These are phyloP conservation scores for Macaria notata DNA, from an alignment of 2,888 invertebrate species.

Conservation along the genomic window DNA sequence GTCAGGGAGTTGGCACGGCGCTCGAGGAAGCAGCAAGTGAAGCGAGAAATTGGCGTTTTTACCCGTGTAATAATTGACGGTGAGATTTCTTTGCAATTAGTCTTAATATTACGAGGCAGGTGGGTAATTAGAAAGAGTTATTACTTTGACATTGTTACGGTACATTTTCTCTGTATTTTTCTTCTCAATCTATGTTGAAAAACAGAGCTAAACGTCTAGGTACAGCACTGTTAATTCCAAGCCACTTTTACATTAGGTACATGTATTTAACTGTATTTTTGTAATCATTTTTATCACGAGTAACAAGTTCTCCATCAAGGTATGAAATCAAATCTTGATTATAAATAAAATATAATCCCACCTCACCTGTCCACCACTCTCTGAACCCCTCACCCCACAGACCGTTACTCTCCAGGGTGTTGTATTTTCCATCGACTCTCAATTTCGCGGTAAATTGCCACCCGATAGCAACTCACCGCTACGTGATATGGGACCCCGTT, in stretches of 20 bases:
- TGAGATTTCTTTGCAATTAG: constrained; percentile 15
- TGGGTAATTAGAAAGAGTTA: constrained; percentile 11
- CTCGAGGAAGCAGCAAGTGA: constrained; percentile 29
- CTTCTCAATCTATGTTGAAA: too few relatives aligned
- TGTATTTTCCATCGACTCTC: constrained; percentile 63
- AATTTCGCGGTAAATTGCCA: constrained; percentile 68
- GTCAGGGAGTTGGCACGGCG: constrained; percentile 36
- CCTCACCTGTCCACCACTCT: background rate
- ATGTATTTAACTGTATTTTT: too few relatives aligned
- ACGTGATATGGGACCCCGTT: constrained; percentile 15
- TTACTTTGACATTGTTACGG: background rate
- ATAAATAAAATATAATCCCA: too few relatives aligned
- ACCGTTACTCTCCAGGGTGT: constrained; percentile 48
- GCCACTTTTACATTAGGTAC: too few relatives aligned
- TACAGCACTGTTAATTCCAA: too few relatives aligned
- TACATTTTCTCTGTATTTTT: too few relatives aligned
- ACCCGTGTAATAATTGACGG: constrained; percentile 27
- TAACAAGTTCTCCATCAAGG: too few relatives aligned
- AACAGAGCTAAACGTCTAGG: too few relatives aligned
- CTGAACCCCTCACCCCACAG: constrained; percentile 11
- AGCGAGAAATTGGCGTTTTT: constrained; percentile 34
- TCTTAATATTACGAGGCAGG: constrained; percentile 11
- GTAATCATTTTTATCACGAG: too few relatives aligned
- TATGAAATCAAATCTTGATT: too few relatives aligned
- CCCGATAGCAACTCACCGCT: constrained; percentile 63